These are phyloP conservation scores for Battus philenor DNA, from an alignment of 1,140 invertebrate species.

Conservation along the genomic window DNA sequence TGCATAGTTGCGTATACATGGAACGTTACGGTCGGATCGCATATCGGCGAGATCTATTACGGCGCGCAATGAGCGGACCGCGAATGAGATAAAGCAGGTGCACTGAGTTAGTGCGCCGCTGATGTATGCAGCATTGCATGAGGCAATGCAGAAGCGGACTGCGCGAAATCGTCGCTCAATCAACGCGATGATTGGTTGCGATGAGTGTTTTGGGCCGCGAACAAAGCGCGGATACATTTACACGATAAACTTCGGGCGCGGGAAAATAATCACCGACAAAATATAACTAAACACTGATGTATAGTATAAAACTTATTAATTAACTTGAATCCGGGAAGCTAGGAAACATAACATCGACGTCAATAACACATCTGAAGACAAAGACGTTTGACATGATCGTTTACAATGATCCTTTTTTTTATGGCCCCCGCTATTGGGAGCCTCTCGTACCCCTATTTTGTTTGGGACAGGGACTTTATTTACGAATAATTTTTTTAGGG, in stretches of 20 bases:
- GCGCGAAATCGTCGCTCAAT: constrained; percentile 30
- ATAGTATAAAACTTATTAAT: no score
- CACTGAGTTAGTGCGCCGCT: constrained; percentile 23
- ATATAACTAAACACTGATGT: no score
- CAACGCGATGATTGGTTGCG: constrained; percentile 18
- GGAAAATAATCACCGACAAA: no score
- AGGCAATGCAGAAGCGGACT: constrained; percentile 19
- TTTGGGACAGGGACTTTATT: no score
- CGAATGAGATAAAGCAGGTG: constrained; percentile 30
- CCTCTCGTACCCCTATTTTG: no score
- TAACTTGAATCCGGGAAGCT: not conserved
- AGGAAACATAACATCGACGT: not conserved
- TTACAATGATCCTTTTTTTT: no score
- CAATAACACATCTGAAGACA: not conserved
- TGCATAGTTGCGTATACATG: not conserved
- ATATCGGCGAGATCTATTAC: not conserved
- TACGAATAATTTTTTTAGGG: no score
- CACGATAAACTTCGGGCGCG: constrained; percentile 17
- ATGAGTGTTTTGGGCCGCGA: constrained; percentile 20
- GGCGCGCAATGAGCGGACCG: constrained; percentile 8
- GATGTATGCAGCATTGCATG: constrained; percentile 26
- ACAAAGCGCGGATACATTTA: constrained; percentile 14
- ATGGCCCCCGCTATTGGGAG: no score
- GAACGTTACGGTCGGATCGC: not conserved
- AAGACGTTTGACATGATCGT: not conserved